Percentiles rank a stretch among this genome's conserved stretches.
Evolutionary conservation across 2,113 vertebrate species (phyloP).

Genomic region (Epinephelus cyanopodus): DNA sequence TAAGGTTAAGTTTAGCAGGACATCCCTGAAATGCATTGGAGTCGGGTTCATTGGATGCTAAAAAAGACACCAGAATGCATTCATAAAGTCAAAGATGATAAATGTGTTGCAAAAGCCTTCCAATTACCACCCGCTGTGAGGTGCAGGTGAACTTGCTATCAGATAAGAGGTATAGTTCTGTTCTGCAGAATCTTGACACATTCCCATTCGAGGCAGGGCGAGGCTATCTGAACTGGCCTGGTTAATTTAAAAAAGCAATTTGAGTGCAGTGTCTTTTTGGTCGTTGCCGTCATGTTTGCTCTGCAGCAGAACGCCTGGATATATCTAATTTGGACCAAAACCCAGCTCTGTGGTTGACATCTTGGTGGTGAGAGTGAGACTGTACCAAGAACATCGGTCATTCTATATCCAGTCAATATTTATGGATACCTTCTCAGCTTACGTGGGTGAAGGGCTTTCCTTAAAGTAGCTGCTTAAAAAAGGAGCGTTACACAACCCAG

Average conservation of each 20-base stretch:
- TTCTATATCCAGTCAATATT: conserved; percentile 73
- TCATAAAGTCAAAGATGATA: conserved; percentile 53
- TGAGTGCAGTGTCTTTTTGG: background rate
- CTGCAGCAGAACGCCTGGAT: conserved; percentile 11
- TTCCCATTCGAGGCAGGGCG: background rate
- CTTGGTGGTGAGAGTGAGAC: conserved; percentile 6
- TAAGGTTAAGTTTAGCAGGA: conserved; percentile 72
- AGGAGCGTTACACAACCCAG: conserved; percentile 63
- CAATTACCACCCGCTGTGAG: conserved; percentile 12
- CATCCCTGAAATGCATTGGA: conserved; percentile 42
- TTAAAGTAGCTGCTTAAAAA: conserved; percentile 72
- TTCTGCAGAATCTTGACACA: no score
- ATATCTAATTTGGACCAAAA: background rate
- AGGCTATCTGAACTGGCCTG: no score
- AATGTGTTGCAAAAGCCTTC: conserved; percentile 37
- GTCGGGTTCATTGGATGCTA: conserved; percentile 54
- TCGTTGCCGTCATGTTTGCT: background rate
- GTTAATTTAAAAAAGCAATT: background rate
- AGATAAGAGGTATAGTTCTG: background rate
- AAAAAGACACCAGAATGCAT: conserved; percentile 43
- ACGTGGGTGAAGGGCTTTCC: conserved; percentile 65
- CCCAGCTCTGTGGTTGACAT: background rate
- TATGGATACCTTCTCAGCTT: conserved; percentile 73
- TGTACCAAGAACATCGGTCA: conserved; percentile 48
- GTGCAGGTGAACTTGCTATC: conserved; percentile 27